These are phyloP conservation scores for Hyposoter didymator DNA, from an alignment of 2,888 invertebrate species.

Conservation along the genomic window DNA sequence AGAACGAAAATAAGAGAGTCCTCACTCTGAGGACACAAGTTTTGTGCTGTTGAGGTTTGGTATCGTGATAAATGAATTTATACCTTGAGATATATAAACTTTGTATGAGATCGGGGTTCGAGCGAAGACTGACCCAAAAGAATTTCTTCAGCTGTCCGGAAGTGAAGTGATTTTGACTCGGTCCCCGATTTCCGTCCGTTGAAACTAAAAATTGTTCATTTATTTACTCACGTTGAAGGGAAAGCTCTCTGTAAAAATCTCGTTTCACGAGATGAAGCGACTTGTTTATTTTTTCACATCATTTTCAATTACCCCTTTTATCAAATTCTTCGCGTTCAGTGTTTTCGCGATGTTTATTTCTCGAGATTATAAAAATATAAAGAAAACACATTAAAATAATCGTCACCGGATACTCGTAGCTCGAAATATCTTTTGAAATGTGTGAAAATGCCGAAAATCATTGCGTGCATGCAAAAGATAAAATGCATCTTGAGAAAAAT, in stretches of 20 bases:
- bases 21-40: constrained; percentile 38
- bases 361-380: constrained; percentile 59
- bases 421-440: constrained; percentile 62
- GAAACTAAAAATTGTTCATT: constrained; percentile 52
- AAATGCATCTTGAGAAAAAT: constrained; percentile 65
- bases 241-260: constrained; percentile 34
- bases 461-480: constrained; percentile 57
- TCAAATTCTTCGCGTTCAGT: constrained; percentile 30
- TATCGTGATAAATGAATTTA: constrained; percentile 35
- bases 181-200: constrained; percentile 52
- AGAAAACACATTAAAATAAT: constrained; percentile 21
- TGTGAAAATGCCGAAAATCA: constrained; percentile 48
- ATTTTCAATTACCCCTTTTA: constrained; percentile 43
- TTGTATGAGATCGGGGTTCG: constrained; percentile 52
- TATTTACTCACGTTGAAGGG: constrained; percentile 53
- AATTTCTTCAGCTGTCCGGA: constrained; percentile 17
- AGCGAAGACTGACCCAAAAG: constrained; percentile 37
- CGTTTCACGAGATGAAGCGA: constrained; percentile 20
- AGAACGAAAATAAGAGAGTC: constrained; percentile 18
- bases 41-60: constrained; percentile 25
- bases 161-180: constrained; percentile 20
- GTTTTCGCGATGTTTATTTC: constrained; percentile 52
- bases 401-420: constrained; percentile 67
- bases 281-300: constrained; percentile 1
- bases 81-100: constrained; percentile 36